These are phyloP conservation scores for Trachurus trachurus DNA, from an alignment of 2,797 vertebrate genomes.

Conservation along the genomic window DNA sequence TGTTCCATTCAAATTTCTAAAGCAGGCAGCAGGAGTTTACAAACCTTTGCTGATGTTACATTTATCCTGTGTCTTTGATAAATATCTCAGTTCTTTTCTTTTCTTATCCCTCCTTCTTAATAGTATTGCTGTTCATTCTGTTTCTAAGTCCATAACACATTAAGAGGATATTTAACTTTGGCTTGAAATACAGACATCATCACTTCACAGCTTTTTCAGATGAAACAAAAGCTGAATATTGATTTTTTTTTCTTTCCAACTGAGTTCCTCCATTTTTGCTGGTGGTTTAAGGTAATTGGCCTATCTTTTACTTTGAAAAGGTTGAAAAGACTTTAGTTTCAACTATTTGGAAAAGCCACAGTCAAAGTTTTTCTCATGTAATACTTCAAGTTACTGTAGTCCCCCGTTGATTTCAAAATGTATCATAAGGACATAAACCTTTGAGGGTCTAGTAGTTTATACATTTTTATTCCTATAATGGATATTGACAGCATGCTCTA, in stretches of 20 bases:
- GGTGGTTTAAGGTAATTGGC: constrained; percentile 9
- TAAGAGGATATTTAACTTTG: background rate
- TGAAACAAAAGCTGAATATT: constrained; percentile 26
- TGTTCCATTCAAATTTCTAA: background rate
- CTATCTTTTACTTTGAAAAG: constrained; percentile 12
- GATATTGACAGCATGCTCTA: background rate
- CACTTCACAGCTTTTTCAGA: constrained; percentile 22
- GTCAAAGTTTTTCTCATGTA: constrained; percentile 4
- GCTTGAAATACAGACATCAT: constrained; percentile 1
- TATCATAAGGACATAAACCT: background rate
- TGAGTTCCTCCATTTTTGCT: constrained; percentile 21
- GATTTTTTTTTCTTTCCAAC: constrained; percentile 28
- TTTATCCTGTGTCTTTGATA: background rate
- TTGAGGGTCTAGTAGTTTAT: background rate
- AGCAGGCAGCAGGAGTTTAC: background rate
- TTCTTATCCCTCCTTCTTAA: background rate
- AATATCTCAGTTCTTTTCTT: background rate
- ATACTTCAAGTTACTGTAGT: constrained; percentile 1
- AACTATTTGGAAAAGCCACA: constrained; percentile 12
- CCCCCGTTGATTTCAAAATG: background rate
- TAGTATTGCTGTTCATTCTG: background rate
- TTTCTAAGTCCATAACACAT: constrained; percentile 2
- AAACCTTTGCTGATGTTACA: background rate
- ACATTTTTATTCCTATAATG: background rate
- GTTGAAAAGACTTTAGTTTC: constrained; percentile 30